Base-by-base conservation (phyloP, 2,797 vertebrate species). In the Sciurus carolinensis region DNA sequence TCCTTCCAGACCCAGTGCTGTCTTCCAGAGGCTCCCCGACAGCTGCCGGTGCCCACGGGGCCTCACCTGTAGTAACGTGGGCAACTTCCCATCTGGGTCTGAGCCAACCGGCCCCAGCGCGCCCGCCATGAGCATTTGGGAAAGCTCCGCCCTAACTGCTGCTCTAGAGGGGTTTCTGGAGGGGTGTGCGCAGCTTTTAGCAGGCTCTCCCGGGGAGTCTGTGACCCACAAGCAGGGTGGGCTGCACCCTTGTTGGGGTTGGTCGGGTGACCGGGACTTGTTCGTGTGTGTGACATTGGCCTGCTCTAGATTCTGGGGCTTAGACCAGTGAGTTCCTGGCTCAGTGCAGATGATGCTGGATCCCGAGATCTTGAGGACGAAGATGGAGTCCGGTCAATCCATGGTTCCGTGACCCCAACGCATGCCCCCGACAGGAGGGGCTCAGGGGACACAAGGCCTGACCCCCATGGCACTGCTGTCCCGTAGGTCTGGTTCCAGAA, bases 401-500 rank as follows among this genome's bases (percentile, higher is more conserved):
- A n/a, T 4, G 36, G 39, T 12, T 30, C 71, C 9, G 1, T 1
- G 3, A 42, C 50, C 75, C 52, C 20, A 11, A n/a, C 33, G 17
- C 30, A 7, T 2, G 1, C 3, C 8, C 44, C 7, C 3, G n/a
- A 24, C 30, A 3, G 8, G 17, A 9, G 39, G 50, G 72, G 62
- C 30, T 47, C n/a, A 18, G 69, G 66, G 66, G 30, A 9, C 12
- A 6, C 4, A 44, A 44, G 64, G 0, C 5, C 95, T 67, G 44
- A 93, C 69, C 14, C 62, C 7, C 0, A 9, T 4, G 28, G 57
- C 15, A 0, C 36, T 5, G 3, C 66, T 93, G 52, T 93, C 89
- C 80, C 71, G 33, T 98, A 99, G 99, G 99, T 99, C 52, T 99
- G 99, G 99, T 99, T 99, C 98, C 99, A 99, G 98, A 99, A 99